A percentile compares a stretch with the other conserved stretches of the same genome.
phyloP scores from a whole-genome alignment of 2,113 vertebrate species.

The Mesitornis unicolor region DNA sequence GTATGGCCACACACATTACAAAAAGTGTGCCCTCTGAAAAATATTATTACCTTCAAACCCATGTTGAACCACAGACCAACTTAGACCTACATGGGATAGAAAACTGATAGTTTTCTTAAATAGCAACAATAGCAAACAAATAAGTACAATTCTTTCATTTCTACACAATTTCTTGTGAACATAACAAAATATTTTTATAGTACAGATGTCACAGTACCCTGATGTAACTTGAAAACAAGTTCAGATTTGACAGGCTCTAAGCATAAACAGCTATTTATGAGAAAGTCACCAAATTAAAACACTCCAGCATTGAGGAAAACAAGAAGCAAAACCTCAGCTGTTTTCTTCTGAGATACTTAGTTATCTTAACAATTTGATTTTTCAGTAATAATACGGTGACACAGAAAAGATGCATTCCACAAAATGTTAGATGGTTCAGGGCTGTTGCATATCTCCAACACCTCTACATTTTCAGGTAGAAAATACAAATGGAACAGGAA shows the following conservation, averaged over 20 bases:
- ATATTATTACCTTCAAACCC: not conserved
- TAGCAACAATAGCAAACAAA: not conserved
- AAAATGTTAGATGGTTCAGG: not conserved
- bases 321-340: not conserved
- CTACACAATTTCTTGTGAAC: not conserved
- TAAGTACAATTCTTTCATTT: not conserved
- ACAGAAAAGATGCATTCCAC: not conserved
- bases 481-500: not conserved
- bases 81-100: not conserved
- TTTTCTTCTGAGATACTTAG: not conserved
- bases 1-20: not conserved
- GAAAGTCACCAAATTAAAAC: not conserved
- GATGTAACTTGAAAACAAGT: not conserved
- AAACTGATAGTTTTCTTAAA: not conserved
- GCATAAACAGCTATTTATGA: not conserved
- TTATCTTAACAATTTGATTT: not conserved
- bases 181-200: not conserved
- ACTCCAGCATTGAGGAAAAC: not conserved
- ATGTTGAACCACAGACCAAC: not conserved
- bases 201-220: not conserved
- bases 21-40: not conserved
- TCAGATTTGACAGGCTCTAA: not conserved
- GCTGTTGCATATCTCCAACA: not conserved
- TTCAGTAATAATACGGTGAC: not conserved
- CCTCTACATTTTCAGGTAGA: not conserved